Evolutionary conservation across 2,888 invertebrate species (phyloP), one percentile per base, ranked within the genome.

Genomic region (Halictus ligatus): DNA sequence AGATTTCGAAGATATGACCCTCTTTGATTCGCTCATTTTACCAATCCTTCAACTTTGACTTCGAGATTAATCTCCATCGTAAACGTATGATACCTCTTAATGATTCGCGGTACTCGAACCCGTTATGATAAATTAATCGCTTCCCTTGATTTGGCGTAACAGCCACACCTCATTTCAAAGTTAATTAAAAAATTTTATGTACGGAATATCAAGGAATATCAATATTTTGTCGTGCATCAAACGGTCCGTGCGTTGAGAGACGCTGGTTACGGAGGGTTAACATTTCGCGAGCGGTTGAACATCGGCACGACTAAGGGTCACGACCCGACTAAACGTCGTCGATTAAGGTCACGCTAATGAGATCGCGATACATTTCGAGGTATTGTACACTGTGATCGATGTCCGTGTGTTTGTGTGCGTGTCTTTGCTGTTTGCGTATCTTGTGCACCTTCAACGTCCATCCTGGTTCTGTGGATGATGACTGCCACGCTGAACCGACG

Each of bases 341-440:
- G 0, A 64, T 13, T 15, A 7, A 18, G 18, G 6, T 18, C 35
- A 67, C 8, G 67, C 35, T 35, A 29, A 18, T 29, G 15, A 35
- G 7, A 29, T 6, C 40, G 40, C n/a, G 43, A 71, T 0, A 12
- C 43, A 71, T 71, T 71, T 43, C 12, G 71, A 71, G 71, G 43
- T 40, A 43, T 71, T 71, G 43, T 50, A 72, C 21, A 50, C 60
- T 74, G 80, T 87, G 86, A 87, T 91, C 88, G 88, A 85, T 89
- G 90, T 85, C 88, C 86, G 78, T 84, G 86, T 87, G 78, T 84
- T 88, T 81, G 88, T 85, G 89, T 88, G 81, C 86, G 89, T 85
- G 84, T 91, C 86, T 85, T 90, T 90, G 91, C 86, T 91, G 89
- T 91, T 90, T 90, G 90, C 90, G 86, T 91, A 89, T 89, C 90